Evolutionary conservation across 2,797 vertebrate species (phyloP), one percentile per base, ranked within the genome.

Genomic region (Graptemys geographica): DNA sequence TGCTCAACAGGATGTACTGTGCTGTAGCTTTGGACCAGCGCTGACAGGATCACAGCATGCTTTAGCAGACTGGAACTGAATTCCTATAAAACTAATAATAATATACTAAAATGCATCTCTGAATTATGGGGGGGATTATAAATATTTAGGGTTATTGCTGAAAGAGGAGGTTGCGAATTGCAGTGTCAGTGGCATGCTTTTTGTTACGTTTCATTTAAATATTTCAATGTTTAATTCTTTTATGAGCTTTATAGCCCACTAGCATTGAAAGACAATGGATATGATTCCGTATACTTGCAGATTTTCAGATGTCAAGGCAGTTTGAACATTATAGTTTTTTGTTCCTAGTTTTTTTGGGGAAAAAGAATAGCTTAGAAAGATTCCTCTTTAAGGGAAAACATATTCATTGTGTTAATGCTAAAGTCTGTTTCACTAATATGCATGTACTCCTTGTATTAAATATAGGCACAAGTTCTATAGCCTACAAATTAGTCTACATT

Each of bases 21-120:
- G 85, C 51, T 0, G 0, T 53, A 81, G 82, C 51, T 0, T 0
- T 53, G 79, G 84, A 1, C 0, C 25, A 79, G 4, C 69, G 11
- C 33, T 3, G 7, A 23, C 62, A 37, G 6, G 55, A 47, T 74
- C 52, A 79, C 95, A 12, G 69, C 12, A 4, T 57, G 52, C 31
- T 31, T 76, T 2, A 16, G 90, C 57, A 33, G 44, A 1, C 31
- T 56, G 74, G n/a, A 55, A 79, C 15, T 2, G 53, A 82, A 65
- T 74, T 65, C 69, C 82, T 83, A 65, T 59, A 52, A 27, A 44
- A 28, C 79, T 62, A 41, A 18, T 15, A 92, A 84, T 5, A 90
- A 18, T 21, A 3, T 21, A 52, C 18, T 53, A 53, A 86, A 57
- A 0, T 10, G 37, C 23, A 51, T n/a, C 21, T 79, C 37, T 74